A percentile compares a stretch with the other conserved stretches of the same genome.
Conservation (phyloP, 1,140 invertebrate species). For the Drosophila trapezifrons region DNA sequence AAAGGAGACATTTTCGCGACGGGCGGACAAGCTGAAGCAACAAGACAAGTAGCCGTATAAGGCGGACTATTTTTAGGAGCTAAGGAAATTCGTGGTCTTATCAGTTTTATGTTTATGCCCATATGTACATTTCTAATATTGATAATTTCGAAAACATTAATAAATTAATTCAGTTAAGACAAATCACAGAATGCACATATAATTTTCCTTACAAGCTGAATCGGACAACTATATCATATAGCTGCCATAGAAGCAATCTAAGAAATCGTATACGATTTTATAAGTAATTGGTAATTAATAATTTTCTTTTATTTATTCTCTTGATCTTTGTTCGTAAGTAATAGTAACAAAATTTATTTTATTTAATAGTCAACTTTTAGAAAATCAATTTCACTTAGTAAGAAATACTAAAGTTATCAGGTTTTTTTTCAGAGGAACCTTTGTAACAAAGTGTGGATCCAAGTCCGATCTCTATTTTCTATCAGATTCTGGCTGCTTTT, state of each 20-base stretch:
- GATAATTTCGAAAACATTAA: neutral
- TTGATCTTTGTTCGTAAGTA: neutral
- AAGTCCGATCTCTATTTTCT: neutral
- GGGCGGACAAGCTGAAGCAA: constrained; percentile 59
- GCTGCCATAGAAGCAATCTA: too few species aligned
- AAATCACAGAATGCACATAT: too few species aligned
- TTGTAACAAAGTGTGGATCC: neutral
- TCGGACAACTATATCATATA: too few species aligned
- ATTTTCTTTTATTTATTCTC: neutral
- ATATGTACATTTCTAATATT: neutral
- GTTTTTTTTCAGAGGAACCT: neutral
- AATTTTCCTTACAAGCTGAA: too few species aligned
- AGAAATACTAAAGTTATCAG: neutral
- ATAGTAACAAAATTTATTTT: neutral
- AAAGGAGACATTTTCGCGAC: constrained; percentile 55
- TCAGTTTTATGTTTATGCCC: neutral
- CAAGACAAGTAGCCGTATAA: constrained; percentile 53
- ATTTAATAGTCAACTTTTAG: neutral
- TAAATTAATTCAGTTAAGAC: too few species aligned
- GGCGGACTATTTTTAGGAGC: neutral
- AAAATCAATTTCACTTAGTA: neutral
- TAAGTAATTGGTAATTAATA: neutral
- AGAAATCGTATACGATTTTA: too few species aligned
- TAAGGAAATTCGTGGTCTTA: neutral
- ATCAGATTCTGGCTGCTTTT: neutral